Evolutionary conservation across 2,797 vertebrate species (phyloP).

Genomic region (Centroberyx gerrardi): DNA sequence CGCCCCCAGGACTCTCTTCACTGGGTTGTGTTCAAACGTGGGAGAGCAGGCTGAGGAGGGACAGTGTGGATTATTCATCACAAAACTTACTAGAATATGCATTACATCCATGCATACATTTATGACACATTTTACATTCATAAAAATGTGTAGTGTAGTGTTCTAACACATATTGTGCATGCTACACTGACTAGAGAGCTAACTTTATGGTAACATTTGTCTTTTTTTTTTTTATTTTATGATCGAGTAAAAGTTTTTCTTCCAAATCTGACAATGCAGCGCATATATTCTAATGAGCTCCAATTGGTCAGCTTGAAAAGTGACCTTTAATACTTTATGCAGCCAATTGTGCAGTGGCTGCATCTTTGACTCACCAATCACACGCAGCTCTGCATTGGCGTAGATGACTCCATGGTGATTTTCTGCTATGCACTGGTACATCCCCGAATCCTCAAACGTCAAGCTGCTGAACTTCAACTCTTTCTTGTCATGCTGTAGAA

Average conservation of each 20-base stretch:
- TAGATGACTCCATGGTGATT: constrained; percentile 92
- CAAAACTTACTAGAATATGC: constrained; percentile 21
- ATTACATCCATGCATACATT: constrained; percentile 24
- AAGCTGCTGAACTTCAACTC: constrained; percentile 89
- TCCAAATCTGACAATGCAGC: constrained; percentile 3
- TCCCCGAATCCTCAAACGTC: constrained; percentile 91
- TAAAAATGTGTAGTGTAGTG: background rate
- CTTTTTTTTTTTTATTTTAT: background rate
- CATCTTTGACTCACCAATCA: constrained; percentile 89
- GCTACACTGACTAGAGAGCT: background rate
- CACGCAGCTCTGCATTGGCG: constrained; percentile 94
- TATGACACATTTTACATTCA: constrained; percentile 12
- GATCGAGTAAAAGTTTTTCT: background rate
- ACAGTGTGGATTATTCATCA: constrained; percentile 53
- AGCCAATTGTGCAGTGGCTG: constrained; percentile 18
- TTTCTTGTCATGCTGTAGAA: constrained; percentile 86
- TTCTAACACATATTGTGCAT: background rate
- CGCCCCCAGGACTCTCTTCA: constrained; percentile 91
- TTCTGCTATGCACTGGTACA: constrained; percentile 98
- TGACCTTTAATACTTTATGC: constrained; percentile 43
- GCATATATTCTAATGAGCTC: constrained; percentile 11
- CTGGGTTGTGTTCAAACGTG: constrained; percentile 93
- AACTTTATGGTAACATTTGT: background rate
- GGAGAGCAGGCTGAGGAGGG: constrained; percentile 89
- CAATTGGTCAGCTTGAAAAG: constrained; percentile 32